These are phyloP conservation scores for Drosophila pseudoobscura DNA, from an alignment of 1,140 invertebrate genomes.

Conservation along the genomic window DNA sequence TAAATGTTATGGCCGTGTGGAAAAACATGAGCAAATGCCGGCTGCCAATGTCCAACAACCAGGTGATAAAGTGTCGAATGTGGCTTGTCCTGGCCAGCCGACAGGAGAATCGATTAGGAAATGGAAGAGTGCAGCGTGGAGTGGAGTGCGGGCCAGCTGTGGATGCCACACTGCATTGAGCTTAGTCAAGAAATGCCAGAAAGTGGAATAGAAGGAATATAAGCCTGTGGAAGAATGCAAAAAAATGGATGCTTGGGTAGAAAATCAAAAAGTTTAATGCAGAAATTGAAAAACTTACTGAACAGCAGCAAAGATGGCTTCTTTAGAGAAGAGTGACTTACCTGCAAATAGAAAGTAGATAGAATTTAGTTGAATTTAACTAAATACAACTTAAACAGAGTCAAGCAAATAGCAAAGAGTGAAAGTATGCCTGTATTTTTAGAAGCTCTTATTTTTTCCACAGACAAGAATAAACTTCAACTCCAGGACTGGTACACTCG, in stretches of 20 bases:
- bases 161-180: slow-evolving; percentile 11
- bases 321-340: slow-evolving; percentile 28
- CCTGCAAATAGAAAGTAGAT: slow-evolving; percentile 37
- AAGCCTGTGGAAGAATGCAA: neutral
- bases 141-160: slow-evolving; percentile 3
- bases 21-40: slow-evolving; percentile 54
- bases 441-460: neutral
- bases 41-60: slow-evolving; percentile 63
- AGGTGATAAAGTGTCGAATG: slow-evolving; percentile 78
- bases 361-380: neutral
- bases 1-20: slow-evolving; percentile 73
- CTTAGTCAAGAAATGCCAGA: neutral
- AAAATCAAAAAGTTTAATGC: neutral
- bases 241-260: neutral
- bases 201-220: slow-evolving; percentile 17
- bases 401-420: neutral
- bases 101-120: slow-evolving; percentile 10
- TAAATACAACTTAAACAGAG: too few relatives aligned
- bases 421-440: too few relatives aligned
- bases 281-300: slow-evolving; percentile 49
- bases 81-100: slow-evolving; percentile 22
- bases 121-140: slow-evolving; percentile 1
- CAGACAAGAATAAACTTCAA: slow-evolving; percentile 1
- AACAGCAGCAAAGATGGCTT: slow-evolving; percentile 29
- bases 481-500: neutral